Base-by-base conservation (phyloP, 2,797 vertebrate species). In the Periophthalmus magnuspinnatus region DNA sequence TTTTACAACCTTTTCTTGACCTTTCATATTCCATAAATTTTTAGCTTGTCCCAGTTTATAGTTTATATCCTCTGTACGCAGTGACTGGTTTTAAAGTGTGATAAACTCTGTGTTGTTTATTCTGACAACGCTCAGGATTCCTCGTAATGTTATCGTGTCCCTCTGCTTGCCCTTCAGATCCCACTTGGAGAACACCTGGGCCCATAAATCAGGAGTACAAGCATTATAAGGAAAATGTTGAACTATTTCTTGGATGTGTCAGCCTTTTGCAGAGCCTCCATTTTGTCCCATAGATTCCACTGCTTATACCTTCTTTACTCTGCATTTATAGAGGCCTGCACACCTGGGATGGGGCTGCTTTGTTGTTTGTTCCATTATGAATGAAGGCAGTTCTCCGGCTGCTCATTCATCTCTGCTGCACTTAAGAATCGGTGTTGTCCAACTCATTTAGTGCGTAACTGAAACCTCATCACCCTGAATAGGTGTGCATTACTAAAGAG, bases 351-450 rank as follows among this genome's bases (percentile, higher is more conserved):
- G 70, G 72, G 82, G 69, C 83, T 76, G 78, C 82, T 81, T 83
- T 89, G 79, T 85, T 87, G 67, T n/a, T 14, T 84, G 5, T 72
- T 89, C 82, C 70, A 86, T 92, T 90, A 87, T 92, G 85, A 91
- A 90, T 91, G 80, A 84, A 85, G 80, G 82, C 81, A 70, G 58
- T 80, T 86, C 86, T 73, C 74, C 81, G 71, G 84, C 79, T 71
- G 22, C 69, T 73, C 87, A 86, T 91, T 92, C 77, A 86, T 91
- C 87, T 85, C 34, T 62, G 72, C 79, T 83, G 71, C 77, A 79
- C 79, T 65, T 68, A 74, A 64, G 76, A 84, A 21, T 6, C 77
- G 34, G n/a, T 71, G 72, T 82, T 80, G 81, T 81, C 82, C 77
- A 24, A 64, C 62, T 62, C 57, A 4, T 69, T 82, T 56, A 66